A percentile compares a stretch with the other conserved stretches of the same genome.
Conservation (phyloP, 2,888 invertebrate species). For the Nysson spinosus region DNA sequence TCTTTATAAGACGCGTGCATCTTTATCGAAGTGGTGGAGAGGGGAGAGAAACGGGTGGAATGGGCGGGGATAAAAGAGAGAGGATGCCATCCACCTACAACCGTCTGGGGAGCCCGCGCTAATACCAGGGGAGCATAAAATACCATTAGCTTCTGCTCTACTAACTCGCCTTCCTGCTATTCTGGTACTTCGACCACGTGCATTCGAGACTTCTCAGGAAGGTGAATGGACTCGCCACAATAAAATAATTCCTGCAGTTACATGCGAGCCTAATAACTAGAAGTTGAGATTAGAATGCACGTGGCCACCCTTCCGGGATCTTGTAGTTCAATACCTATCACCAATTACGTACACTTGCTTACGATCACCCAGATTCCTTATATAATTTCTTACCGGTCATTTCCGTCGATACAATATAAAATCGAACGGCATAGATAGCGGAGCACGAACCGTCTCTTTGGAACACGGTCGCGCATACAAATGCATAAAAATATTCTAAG, state of each 20-base stretch:
- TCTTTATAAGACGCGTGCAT: no score
- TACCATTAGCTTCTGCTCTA: conserved; percentile 1
- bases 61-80: conserved; percentile 58
- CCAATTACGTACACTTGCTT: conserved; percentile 34
- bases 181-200: conserved; percentile 70
- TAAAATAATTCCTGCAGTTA: conserved; percentile 26
- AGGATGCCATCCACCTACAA: conserved; percentile 72
- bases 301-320: conserved; percentile 71
- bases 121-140: conserved; percentile 66
- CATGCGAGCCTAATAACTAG: conserved; percentile 57
- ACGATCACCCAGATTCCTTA: background rate
- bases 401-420: no score
- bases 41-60: background rate
- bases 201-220: conserved; percentile 60
- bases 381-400: no score
- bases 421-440: no score
- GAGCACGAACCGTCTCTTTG: no score
- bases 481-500: no score
- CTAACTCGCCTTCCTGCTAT: conserved; percentile 55
- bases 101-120: conserved; percentile 76
- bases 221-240: conserved; percentile 33
- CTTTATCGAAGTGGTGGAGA: conserved; percentile 1
- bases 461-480: no score
- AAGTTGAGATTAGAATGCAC: conserved; percentile 76
- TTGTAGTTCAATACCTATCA: conserved; percentile 25